Evolutionary conservation across 1,140 invertebrate genomes (phyloP).

Genomic region (Pogonomyrmex californicus): DNA sequence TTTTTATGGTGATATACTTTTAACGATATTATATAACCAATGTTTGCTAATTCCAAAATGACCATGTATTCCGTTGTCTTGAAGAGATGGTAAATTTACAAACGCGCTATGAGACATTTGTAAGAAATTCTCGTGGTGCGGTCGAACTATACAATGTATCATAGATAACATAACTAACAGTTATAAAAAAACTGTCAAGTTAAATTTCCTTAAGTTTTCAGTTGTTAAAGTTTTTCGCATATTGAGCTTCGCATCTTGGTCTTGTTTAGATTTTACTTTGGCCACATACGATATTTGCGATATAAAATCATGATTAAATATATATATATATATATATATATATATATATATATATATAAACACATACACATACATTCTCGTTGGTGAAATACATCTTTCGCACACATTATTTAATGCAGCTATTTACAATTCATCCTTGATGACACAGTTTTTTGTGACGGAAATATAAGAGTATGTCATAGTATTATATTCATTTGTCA

Average conservation of each 20-base stretch:
- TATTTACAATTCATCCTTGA: conserved; percentile 42
- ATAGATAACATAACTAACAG: conserved; percentile 7
- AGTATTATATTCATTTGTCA: neutral
- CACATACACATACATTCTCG: too few species aligned
- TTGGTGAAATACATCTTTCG: conserved; percentile 11
- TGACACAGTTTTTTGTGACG: conserved; percentile 32
- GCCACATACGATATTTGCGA: neutral
- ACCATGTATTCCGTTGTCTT: conserved; percentile 60
- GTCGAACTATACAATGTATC: conserved; percentile 30
- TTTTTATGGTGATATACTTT: conserved; percentile 63
- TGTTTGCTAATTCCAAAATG: conserved; percentile 71
- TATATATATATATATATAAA: too few species aligned
- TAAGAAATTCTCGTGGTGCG: conserved; percentile 37
- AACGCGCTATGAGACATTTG: conserved; percentile 38
- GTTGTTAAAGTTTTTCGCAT: conserved; percentile 5
- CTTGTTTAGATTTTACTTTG: neutral
- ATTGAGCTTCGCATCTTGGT: neutral
- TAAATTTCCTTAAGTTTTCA: neutral
- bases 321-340: too few species aligned
- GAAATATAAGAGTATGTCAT: conserved; percentile 23
- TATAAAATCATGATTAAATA: conserved; percentile 5
- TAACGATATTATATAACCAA: conserved; percentile 62
- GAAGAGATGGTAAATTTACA: conserved; percentile 58
- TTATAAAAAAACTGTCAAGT: conserved; percentile 1
- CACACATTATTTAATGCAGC: conserved; percentile 18